Base-by-base conservation (phyloP, 2,888 invertebrate species). In the Pterostichus niger region DNA sequence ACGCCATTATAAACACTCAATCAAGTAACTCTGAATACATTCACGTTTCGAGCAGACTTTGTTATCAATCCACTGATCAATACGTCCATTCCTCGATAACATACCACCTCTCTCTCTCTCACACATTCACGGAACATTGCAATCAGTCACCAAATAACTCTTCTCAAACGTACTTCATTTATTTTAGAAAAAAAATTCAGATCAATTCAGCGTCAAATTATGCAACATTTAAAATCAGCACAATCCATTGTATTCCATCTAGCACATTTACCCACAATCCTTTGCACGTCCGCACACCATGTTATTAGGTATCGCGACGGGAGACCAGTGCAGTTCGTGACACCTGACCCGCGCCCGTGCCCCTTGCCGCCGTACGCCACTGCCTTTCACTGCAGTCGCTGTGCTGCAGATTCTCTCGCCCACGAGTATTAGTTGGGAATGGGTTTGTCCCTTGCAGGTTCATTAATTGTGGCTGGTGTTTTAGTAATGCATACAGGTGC, bases 401-500 rank as follows among this genome's bases (percentile, higher is more conserved):
- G 24, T 31, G 31, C 11, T 24, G 64, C 35, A 59, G 35, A 40
- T 40, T 40, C 24, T 24, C 24, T 24, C 40, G 40, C 40, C 40
- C 6, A 40, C 40, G 40, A 3, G 40, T 3, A 40, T 40, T 40
- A 40, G 40, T 6, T 6, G 9, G 40, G 6, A 40, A 3, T 2
- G 64, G 64, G 35, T 33, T 64, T 31, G 35, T 64, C 35, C 64
- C 31, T 64, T 64, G 13, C 64, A 64, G 31, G 64, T 33, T 64
- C 33, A 40, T 64, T 49, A 49, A 49, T 49, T 49, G n/a, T 49
- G 49, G n/a, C 13, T 35, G 64, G 10, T 64, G 64, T 33, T 64
- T 40, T 33, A 64, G 64, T 35, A 64, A 64, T 64, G 35, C 64
- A 64, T 49, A 49, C 64, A 64, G 64, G 64, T 64, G 64, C 35